Conservation (phyloP, 2,113 vertebrate species). For the Indicator indicator region DNA sequence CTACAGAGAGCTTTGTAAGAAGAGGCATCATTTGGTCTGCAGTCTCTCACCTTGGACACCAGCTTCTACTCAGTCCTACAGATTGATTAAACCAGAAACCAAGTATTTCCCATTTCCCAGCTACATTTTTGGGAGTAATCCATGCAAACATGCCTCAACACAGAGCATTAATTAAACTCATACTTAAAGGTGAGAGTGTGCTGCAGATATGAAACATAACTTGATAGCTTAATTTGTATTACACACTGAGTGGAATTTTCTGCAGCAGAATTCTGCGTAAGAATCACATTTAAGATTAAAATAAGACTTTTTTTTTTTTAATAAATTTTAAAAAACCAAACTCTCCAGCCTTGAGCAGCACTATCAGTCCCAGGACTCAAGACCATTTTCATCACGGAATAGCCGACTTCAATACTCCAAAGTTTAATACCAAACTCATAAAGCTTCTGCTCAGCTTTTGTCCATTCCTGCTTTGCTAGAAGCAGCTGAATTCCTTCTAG, state of each 20-base stretch:
- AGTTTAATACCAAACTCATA: neutral
- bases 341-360: accelerated
- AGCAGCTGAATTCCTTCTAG: neutral
- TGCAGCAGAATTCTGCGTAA: neutral
- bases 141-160: neutral
- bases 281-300: neutral
- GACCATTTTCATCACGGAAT: neutral
- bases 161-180: neutral
- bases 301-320: neutral
- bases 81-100: neutral
- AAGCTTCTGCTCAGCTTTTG: neutral
- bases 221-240: neutral
- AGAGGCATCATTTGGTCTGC: neutral
- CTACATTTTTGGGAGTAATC: neutral
- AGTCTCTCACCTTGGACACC: neutral
- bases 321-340: neutral
- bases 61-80: neutral
- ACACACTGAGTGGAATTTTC: neutral
- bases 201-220: neutral
- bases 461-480: neutral
- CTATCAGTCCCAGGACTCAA: neutral
- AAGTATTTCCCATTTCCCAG: neutral
- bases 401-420: neutral
- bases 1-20: neutral
- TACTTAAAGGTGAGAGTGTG: neutral